phyloP scores from a whole-genome alignment of 2,888 invertebrate species.

The Drosophila paucipuncta region DNA sequence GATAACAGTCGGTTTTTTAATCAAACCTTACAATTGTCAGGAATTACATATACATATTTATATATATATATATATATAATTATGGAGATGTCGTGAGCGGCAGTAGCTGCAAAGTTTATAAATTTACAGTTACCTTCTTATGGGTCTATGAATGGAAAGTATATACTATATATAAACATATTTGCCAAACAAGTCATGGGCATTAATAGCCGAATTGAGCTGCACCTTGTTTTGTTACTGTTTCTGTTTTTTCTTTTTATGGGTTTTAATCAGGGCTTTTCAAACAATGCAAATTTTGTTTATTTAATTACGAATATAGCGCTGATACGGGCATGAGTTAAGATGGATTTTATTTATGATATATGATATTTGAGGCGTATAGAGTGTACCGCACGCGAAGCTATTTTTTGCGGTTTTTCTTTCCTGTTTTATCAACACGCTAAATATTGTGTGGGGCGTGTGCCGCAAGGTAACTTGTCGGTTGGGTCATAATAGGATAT shows the following conservation, averaged over 20 bases:
- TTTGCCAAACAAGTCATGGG: conserved; percentile 10
- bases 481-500: conserved; percentile 13
- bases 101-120: conserved; percentile 24
- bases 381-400: conserved; percentile 39
- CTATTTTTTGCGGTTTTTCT: conserved; percentile 49
- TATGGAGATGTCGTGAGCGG: conserved; percentile 9
- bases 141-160: conserved; percentile 12
- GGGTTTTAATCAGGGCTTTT: conserved; percentile 44
- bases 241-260: conserved; percentile 5
- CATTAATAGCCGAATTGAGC: conserved; percentile 52
- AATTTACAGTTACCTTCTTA: conserved; percentile 11
- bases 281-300: conserved; percentile 49
- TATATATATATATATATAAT: conserved; percentile 5
- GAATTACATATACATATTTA: conserved; percentile 31
- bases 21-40: conserved; percentile 62
- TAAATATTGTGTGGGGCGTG: conserved; percentile 24
- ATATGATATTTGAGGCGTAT: conserved; percentile 34
- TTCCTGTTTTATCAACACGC: conserved; percentile 36
- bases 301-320: conserved; percentile 38
- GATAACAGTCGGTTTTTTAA: conserved; percentile 66
- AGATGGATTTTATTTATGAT: conserved; percentile 27
- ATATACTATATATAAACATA: conserved; percentile 1
- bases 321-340: conserved; percentile 26
- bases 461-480: conserved; percentile 34
- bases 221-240: conserved; percentile 13